These are phyloP conservation scores for Dromius quadrimaculatus DNA, from an alignment of 2,888 invertebrate genomes.

Conservation along the genomic window DNA sequence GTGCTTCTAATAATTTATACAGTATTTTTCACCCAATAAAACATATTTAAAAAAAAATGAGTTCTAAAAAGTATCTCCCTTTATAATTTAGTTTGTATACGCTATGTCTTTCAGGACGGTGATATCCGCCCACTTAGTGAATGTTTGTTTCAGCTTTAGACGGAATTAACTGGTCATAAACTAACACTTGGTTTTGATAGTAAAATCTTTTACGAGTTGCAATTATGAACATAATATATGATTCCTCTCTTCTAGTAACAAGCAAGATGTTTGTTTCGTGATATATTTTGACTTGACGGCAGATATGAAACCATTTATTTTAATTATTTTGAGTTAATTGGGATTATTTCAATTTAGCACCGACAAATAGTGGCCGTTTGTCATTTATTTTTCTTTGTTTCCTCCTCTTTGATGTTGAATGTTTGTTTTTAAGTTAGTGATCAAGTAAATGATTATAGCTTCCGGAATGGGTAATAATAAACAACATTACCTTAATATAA, in stretches of 20 bases:
- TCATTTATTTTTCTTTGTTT: slow-evolving; percentile 3
- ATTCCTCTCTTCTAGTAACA: slow-evolving; percentile 21
- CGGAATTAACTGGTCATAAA: slow-evolving; percentile 49
- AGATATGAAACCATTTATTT: slow-evolving; percentile 26
- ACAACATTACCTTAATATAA: too few relatives aligned
- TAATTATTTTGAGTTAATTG: slow-evolving; percentile 29
- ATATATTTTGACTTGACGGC: slow-evolving; percentile 21
- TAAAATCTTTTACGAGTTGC: slow-evolving; percentile 39
- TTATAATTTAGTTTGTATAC: too few relatives aligned
- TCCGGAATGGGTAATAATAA: slow-evolving; percentile 4
- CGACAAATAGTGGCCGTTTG: slow-evolving; percentile 7
- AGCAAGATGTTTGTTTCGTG: slow-evolving; percentile 29
- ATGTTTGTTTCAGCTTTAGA: slow-evolving; percentile 30
- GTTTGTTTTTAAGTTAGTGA: neutral
- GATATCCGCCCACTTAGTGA: neutral
- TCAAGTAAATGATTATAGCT: neutral
- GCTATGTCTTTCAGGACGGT: neutral
- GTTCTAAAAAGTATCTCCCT: too few relatives aligned
- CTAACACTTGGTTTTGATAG: slow-evolving; percentile 35
- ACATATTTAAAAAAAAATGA: too few relatives aligned
- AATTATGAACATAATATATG: slow-evolving; percentile 45
- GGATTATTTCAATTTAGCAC: slow-evolving; percentile 14
- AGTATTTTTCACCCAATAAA: too few relatives aligned
- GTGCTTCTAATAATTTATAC: too few relatives aligned
- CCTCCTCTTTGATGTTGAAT: slow-evolving; percentile 4